These are phyloP conservation scores for Phaethornis superciliosus DNA, from an alignment of 2,113 vertebrate genomes.

Conservation along the genomic window DNA sequence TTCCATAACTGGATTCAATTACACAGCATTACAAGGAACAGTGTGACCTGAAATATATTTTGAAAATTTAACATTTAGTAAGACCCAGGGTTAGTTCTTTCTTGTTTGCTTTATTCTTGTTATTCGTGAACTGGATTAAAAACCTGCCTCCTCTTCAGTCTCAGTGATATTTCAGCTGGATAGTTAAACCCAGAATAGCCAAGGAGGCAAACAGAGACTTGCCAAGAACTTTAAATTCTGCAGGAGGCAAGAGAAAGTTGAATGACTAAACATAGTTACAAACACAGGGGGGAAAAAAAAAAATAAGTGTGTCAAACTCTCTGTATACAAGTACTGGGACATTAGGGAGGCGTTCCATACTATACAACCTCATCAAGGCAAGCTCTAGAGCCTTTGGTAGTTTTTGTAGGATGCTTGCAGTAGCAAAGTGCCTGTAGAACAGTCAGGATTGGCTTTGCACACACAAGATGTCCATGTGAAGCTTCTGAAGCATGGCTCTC, in stretches of 20 bases:
- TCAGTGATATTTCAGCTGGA: background rate
- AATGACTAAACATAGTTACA: background rate
- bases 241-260: background rate
- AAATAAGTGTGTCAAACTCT: background rate
- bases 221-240: background rate
- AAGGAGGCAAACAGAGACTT: background rate
- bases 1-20: background rate
- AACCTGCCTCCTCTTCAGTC: background rate
- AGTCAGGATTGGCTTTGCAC: background rate
- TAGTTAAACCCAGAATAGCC: background rate
- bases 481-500: background rate
- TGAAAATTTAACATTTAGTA: background rate
- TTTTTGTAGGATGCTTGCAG: background rate
- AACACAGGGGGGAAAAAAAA: background rate
- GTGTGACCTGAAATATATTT: background rate
- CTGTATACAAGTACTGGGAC: background rate
- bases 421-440: background rate
- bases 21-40: background rate
- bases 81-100: background rate
- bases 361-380: accelerated
- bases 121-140: background rate
- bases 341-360: background rate
- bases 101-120: background rate
- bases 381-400: background rate
- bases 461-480: background rate